Base-by-base conservation (phyloP, 2,888 invertebrate species). In the Chloromyia formosa region DNA sequence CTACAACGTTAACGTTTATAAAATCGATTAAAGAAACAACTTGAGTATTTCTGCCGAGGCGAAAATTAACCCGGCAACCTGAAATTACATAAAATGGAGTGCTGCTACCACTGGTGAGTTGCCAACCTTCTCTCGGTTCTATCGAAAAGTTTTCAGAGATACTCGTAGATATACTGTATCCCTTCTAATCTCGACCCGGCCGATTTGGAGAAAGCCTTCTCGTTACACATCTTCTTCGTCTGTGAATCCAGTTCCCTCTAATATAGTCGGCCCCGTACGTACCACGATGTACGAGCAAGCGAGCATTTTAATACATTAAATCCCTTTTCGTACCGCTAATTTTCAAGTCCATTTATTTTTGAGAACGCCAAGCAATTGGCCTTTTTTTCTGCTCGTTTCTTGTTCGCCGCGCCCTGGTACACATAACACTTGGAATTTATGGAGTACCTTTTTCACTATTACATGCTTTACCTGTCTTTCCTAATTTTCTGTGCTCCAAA, bases 261-360 rank as follows among this genome's bases (percentile, higher is more conserved):
- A 35, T 35, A 35, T 7, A 35, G 27, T 4, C 27, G 7, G n/a
- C n/a, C n/a, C n/a, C n/a, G n/a, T n/a, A n/a, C n/a, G n/a, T n/a
- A n/a, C n/a, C n/a, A n/a, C n/a, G n/a, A n/a, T n/a, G n/a, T n/a
- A n/a, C 27, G 35, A 20, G 10, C 27, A 10, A 58, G 22, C 61
- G 14, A 18, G 22, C 62, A 16, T n/a, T 62, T 62, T 35, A 22
- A 40, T 23, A 40, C 16, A 18, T 42, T 16, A 62, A 22, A 62
- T 62, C 62, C 62, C 23, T 40, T 60, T 62, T 62, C 62, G 27
- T 62, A 62, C 62, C 62, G 62, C 62, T 62, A 62, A 62, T 62
- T 62, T 62, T 62, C 62, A 16, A 62, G 62, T 40, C 62, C 40
- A 62, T 62, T 62, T 62, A 62, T 62, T 62, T 62, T 62, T 62